Evolutionary conservation across 92 coral and sea anemone genomes (phyloP).

Genomic region (Parazoanthus swiftii): DNA sequence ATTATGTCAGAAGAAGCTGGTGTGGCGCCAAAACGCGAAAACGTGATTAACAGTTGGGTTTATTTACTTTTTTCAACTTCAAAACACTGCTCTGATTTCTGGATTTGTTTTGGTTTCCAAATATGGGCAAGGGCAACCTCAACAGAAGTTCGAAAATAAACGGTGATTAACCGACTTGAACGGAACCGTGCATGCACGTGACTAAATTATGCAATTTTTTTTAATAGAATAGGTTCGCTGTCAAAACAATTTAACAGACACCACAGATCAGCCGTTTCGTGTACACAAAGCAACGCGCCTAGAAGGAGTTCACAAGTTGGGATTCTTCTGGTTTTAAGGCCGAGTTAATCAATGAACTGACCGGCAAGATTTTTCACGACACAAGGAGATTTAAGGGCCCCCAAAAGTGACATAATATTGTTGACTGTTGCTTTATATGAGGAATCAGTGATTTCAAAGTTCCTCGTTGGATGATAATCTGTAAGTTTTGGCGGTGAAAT

Average conservation of each 20-base stretch:
- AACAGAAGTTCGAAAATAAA: too few species aligned
- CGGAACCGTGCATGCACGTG: neutral
- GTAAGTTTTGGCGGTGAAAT: neutral
- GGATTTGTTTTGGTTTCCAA: neutral
- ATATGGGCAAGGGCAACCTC: neutral
- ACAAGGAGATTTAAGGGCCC: neutral
- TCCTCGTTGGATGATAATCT: too few species aligned
- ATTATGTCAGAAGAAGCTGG: neutral
- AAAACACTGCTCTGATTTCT: neutral
- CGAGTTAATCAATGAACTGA: neutral
- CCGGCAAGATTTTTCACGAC: neutral
- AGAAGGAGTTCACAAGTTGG: neutral
- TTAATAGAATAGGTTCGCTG: too few species aligned
- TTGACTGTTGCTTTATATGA: neutral
- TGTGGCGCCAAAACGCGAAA: neutral
- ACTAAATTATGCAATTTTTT: neutral
- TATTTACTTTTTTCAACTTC: neutral
- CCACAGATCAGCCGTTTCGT: neutral
- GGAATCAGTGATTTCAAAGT: neutral
- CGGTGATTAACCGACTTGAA: neutral
- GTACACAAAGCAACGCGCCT: neutral
- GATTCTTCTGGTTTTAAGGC: neutral
- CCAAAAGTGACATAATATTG: neutral
- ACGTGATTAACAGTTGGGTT: neutral
- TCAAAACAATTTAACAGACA: neutral